Base-by-base conservation (phyloP, 2,797 vertebrate genomes). In the Gallinago stenura region DNA sequence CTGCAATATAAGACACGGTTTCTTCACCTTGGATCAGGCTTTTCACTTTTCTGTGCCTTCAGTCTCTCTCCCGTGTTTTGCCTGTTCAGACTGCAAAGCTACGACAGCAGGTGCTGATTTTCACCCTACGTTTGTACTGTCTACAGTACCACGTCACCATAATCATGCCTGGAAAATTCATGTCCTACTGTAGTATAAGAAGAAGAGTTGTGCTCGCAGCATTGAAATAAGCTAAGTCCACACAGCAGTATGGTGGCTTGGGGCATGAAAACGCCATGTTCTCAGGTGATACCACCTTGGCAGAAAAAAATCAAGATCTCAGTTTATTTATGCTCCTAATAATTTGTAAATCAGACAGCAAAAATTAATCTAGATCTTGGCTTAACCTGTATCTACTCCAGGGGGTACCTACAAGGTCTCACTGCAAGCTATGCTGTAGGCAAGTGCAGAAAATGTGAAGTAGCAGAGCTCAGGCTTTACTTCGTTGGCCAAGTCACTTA, bases 321-420 rank as follows among this genome's bases (percentile, higher is more conserved):
- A 6, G 22, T 54, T 77, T 71, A 2, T 56, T 92, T 82, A 37
- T 69, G 31, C 6, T 61, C 46, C 25, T 20, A 84, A 65, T 4
- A 82, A 39, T 39, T 12, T 22, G 41, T 60, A 51, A 70, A 68
- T 71, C 7, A 8, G 22, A 7, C 4, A 43, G 33, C n/a, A 89
- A 78, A 84, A 89, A 82, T 22, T 53, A 15, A 5, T 82, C 57
- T 24, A 39, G 25, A 13, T 54, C 24, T 54, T 70, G 72, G 18
- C 22, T 24, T 50, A 64, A 15, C n/a, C 22, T 1, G 1, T 3
- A 10, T 22, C 39, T 78, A 78, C 35, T 50, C 8, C 21, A 65
- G 8, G 5, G 6, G 16, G 14, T 39, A 60, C 19, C 61, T 51
- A 26, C 15, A 62, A 4, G 0, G 0, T 56, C 30, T 70, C 19